Conservation (phyloP, 2,888 invertebrate genomes). For the Drosophila macrospina region DNA sequence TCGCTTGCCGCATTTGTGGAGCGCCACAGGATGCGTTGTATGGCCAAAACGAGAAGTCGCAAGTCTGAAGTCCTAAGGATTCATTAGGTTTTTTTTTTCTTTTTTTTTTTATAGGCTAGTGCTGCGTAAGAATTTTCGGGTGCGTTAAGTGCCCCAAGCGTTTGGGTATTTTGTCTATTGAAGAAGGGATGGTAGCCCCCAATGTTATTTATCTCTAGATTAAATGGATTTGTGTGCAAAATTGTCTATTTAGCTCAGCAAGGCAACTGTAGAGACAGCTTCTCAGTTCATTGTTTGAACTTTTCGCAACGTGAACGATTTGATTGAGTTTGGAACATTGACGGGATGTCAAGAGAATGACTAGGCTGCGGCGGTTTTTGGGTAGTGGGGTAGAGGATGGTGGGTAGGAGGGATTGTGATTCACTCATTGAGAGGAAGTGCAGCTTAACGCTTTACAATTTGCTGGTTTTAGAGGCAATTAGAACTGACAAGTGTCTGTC, state of each 20-base stretch:
- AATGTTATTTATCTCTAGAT: constrained; percentile 82
- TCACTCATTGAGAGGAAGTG: constrained; percentile 42
- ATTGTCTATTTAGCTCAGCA: constrained; percentile 75
- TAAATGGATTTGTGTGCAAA: constrained; percentile 82
- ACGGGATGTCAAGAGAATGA: neutral
- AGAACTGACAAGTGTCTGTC: constrained; percentile 74
- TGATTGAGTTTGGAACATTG: constrained; percentile 66
- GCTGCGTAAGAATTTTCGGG: constrained; percentile 78
- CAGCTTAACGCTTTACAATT: constrained; percentile 60
- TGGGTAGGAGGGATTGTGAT: neutral
- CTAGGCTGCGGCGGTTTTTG: neutral
- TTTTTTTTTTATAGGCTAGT: constrained; percentile 58
- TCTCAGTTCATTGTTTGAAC: constrained; percentile 71
- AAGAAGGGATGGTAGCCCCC: constrained; percentile 27
- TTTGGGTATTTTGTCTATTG: constrained; percentile 11
- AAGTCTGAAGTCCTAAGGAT: constrained; percentile 51
- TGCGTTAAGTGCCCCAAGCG: constrained; percentile 74
- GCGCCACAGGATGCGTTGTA: constrained; percentile 49
- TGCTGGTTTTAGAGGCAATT: constrained; percentile 73
- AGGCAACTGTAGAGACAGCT: constrained; percentile 27
- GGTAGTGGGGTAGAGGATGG: constrained; percentile 1
- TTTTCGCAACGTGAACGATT: constrained; percentile 67
- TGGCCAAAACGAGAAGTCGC: constrained; percentile 22
- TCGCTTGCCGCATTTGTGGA: constrained; percentile 50
- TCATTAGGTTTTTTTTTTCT: constrained; percentile 72